Percentiles rank a stretch among this genome's conserved stretches.
Conservation (phyloP, 2,113 vertebrate species). For the Colius striatus region DNA sequence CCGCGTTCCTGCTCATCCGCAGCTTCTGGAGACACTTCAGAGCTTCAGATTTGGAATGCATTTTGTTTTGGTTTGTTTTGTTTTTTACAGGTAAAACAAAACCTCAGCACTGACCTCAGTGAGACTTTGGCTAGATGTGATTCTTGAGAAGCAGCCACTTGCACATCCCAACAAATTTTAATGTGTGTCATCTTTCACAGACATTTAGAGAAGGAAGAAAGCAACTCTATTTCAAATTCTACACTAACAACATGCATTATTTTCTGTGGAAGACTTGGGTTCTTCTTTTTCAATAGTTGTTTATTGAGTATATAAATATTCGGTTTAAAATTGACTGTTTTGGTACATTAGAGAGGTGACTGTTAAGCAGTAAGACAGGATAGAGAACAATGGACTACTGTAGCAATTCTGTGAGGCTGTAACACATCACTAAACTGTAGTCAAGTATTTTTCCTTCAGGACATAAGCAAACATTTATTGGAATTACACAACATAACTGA, state of each 20-base stretch:
- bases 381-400: not conserved
- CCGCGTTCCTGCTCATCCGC: not conserved
- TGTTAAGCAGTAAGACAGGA: not conserved
- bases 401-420: not conserved
- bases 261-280: not conserved
- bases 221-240: not conserved
- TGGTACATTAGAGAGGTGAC: not conserved
- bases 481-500: not conserved
- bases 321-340: not conserved
- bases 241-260: not conserved
- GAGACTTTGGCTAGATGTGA: not conserved
- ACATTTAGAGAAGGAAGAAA: not conserved
- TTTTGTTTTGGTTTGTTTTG: too few species aligned
- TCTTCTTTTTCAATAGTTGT: not conserved
- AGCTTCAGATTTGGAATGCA: not conserved
- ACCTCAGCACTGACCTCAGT: not conserved
- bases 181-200: not conserved
- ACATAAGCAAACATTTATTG: not conserved
- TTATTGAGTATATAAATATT: too few species aligned
- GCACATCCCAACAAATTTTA: not conserved
- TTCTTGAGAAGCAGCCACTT: not conserved
- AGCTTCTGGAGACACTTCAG: not conserved
- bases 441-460: not conserved
- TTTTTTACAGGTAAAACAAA: not conserved
- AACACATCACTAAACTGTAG: not conserved